phyloP scores from a whole-genome alignment of 2,888 invertebrate species.

The Agrochola circellaris region DNA sequence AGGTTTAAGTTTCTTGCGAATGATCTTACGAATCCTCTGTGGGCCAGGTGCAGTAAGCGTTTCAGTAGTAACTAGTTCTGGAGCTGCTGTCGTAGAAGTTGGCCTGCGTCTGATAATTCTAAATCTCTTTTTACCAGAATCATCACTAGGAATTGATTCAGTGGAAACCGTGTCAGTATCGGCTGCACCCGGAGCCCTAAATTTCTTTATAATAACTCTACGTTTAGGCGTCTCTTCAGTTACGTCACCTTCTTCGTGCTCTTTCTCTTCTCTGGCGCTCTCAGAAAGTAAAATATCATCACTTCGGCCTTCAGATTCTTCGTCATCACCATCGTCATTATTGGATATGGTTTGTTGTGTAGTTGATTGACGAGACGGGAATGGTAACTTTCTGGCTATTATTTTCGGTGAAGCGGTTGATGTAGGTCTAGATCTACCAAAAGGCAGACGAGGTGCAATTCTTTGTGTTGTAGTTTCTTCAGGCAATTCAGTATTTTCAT shows the following conservation, averaged over 20 bases:
- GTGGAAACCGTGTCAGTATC: slow-evolving; percentile 71
- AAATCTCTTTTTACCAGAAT: slow-evolving; percentile 81
- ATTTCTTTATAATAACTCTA: slow-evolving; percentile 78
- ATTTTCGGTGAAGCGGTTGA: slow-evolving; percentile 68
- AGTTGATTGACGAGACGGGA: slow-evolving; percentile 76
- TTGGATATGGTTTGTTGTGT: slow-evolving; percentile 74
- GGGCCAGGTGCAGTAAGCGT: slow-evolving; percentile 57
- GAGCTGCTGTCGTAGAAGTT: slow-evolving; percentile 71
- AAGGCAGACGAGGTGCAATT: slow-evolving; percentile 76
- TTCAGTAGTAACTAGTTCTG: slow-evolving; percentile 69
- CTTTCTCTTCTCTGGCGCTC: slow-evolving; percentile 87
- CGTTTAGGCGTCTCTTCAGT: slow-evolving; percentile 73
- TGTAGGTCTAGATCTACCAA: slow-evolving; percentile 76
- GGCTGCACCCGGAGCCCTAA: slow-evolving; percentile 71
- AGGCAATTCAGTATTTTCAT: slow-evolving; percentile 50
- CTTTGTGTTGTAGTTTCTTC: slow-evolving; percentile 73
- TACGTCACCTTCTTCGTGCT: slow-evolving; percentile 79
- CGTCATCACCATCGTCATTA: slow-evolving; percentile 77
- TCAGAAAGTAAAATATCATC: slow-evolving; percentile 88
- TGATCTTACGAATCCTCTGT: slow-evolving; percentile 83
- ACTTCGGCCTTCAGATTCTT: slow-evolving; percentile 79
- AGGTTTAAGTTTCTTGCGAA: slow-evolving; percentile 83
- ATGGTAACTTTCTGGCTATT: slow-evolving; percentile 81
- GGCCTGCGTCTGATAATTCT: slow-evolving; percentile 84
- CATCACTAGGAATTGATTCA: slow-evolving; percentile 77